phyloP scores from a whole-genome alignment of 2,113 vertebrate genomes.

The Zosterops hypoxanthus region DNA sequence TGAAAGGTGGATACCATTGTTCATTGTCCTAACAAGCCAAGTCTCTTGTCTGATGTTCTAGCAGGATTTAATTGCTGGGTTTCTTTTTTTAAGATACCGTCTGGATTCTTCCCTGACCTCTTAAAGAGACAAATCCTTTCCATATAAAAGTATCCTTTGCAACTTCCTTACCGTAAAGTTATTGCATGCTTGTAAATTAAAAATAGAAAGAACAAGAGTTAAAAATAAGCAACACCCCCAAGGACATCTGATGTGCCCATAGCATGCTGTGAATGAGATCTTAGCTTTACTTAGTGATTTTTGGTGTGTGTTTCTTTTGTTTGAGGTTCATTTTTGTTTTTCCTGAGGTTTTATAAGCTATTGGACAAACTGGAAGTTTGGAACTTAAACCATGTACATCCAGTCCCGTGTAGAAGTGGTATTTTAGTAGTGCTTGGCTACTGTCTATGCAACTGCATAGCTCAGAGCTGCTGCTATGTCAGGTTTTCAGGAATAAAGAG shows the following conservation, averaged over 20 bases:
- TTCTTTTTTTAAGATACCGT: neutral
- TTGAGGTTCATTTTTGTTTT: neutral
- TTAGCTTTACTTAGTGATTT: neutral
- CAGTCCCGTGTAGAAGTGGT: neutral
- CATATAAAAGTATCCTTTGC: neutral
- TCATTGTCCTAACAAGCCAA: neutral
- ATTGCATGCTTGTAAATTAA: neutral
- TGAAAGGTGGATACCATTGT: neutral
- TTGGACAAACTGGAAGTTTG: neutral
- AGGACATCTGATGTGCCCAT: neutral
- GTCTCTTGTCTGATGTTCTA: neutral
- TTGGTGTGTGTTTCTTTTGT: neutral
- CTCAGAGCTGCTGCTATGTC: neutral
- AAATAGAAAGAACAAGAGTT: neutral
- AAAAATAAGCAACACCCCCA: rapidly evolving
- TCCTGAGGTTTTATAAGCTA: neutral
- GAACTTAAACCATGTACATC: neutral
- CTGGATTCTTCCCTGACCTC: neutral
- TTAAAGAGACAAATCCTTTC: neutral
- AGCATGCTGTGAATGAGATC: neutral
- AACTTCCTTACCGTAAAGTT: neutral
- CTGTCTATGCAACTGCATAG: neutral
- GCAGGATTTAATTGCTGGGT: neutral
- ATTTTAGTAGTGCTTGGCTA: neutral
- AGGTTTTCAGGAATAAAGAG: neutral